Percentiles rank a stretch among this genome's conserved stretches.
Evolutionary conservation across 2,113 vertebrate species (phyloP).

Genomic region (Trichomycterus rosablanca): DNA sequence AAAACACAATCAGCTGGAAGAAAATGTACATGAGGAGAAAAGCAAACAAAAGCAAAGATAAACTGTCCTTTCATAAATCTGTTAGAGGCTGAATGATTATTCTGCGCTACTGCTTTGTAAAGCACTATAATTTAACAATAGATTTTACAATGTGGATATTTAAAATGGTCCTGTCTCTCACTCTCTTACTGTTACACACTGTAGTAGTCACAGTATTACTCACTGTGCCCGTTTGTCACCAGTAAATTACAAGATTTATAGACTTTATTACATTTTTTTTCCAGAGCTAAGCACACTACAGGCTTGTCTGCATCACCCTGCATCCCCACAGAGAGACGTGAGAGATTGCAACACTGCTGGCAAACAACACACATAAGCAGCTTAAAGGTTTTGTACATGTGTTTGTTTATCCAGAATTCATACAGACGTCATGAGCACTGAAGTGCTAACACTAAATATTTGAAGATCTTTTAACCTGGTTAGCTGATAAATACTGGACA

Average conservation of each 20-base stretch:
- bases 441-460: not conserved
- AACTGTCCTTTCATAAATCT: no score
- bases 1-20: no score
- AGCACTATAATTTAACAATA: no score
- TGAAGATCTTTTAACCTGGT: not conserved
- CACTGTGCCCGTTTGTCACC: constrained; percentile 26
- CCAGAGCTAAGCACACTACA: constrained; percentile 25
- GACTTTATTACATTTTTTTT: constrained; percentile 38
- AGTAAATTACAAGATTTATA: constrained; percentile 38
- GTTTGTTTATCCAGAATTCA: not conserved
- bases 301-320: not conserved
- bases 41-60: no score
- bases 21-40: no score
- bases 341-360: no score
- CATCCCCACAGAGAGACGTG: not conserved
- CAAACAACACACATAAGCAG: not conserved
- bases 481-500: not conserved
- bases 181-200: constrained; percentile 22
- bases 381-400: not conserved
- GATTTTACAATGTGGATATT: not conserved
- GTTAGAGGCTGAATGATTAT: constrained; percentile 18
- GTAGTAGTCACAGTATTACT: constrained; percentile 34
- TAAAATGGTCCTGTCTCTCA: constrained; percentile 1
- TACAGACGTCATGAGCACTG: not conserved
- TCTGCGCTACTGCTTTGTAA: no score